These are phyloP conservation scores for Apis laboriosa DNA, from an alignment of 1,140 invertebrate species.

Conservation along the genomic window DNA sequence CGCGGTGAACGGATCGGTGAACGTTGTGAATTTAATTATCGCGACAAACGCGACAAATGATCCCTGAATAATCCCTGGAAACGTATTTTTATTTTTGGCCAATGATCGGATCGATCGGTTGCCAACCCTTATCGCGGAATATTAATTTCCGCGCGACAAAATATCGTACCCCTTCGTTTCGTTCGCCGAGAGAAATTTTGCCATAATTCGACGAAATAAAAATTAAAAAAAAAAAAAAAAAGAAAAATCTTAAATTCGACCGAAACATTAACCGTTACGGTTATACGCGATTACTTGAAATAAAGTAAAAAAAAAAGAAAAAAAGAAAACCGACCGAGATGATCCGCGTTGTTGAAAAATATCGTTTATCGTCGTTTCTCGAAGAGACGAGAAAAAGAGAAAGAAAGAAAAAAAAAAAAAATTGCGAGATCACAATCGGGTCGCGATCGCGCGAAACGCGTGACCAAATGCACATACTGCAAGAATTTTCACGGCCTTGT, in stretches of 20 bases:
- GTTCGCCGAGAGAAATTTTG: neutral
- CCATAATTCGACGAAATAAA: too few relatives aligned
- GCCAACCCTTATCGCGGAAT: neutral
- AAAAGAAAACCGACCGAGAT: too few relatives aligned
- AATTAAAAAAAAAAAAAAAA: too few relatives aligned
- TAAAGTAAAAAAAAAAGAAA: too few relatives aligned
- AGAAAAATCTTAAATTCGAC: too few relatives aligned
- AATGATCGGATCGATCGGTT: neutral
- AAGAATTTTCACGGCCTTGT: neutral
- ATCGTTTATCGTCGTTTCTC: too few relatives aligned
- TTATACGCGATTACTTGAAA: too few relatives aligned
- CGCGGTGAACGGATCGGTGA: neutral
- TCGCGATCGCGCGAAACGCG: neutral
- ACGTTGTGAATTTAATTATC: conserved; percentile 16
- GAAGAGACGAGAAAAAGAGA: too few relatives aligned
- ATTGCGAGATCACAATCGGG: neutral
- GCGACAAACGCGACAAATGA: conserved; percentile 18
- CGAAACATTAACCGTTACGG: too few relatives aligned
- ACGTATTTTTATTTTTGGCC: conserved; percentile 2
- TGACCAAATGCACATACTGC: neutral
- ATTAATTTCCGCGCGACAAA: conserved; percentile 1
- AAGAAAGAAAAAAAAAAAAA: too few relatives aligned
- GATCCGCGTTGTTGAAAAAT: too few relatives aligned
- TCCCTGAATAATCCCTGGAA: conserved; percentile 10
- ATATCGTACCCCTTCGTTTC: neutral